Conservation (phyloP, 2,113 vertebrate species). For the Gymnarchus niloticus region DNA sequence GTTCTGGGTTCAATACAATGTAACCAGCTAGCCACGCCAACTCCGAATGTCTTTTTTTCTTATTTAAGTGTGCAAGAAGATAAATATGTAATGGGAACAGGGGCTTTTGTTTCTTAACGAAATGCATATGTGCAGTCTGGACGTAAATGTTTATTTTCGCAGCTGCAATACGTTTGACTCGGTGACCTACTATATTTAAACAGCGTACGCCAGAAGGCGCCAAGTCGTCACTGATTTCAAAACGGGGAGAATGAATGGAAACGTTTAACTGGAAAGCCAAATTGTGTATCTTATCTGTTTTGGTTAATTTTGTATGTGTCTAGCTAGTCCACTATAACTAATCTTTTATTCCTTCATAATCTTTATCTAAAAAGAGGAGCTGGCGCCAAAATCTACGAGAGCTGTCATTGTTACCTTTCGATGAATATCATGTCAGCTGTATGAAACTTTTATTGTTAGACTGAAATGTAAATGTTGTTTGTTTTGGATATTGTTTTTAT, state of each 20-base stretch:
- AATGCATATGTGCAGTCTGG: neutral
- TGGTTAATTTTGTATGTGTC: neutral
- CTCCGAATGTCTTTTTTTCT: neutral
- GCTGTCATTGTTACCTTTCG: slow-evolving; percentile 7
- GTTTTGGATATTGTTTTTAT: neutral
- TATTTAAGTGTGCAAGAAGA: neutral
- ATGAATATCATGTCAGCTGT: neutral
- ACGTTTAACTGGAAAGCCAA: neutral
- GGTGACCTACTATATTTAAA: slow-evolving; percentile 64
- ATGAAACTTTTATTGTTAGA: neutral
- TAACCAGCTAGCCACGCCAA: neutral
- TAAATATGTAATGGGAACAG: neutral
- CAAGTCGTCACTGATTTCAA: slow-evolving; percentile 63
- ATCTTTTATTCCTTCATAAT: neutral
- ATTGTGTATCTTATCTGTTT: neutral
- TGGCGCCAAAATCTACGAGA: neutral
- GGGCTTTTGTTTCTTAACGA: neutral
- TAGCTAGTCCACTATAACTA: neutral
- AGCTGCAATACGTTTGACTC: slow-evolving; percentile 38
- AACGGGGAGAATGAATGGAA: slow-evolving; percentile 34
- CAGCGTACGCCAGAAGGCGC: slow-evolving; percentile 66
- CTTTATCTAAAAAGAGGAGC: neutral
- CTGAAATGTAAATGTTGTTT: neutral
- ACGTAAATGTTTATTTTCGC: neutral
- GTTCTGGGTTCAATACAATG: neutral